Evolutionary conservation across 2,888 invertebrate genomes (phyloP).

Genomic region (Acanthosepion esculentum): DNA sequence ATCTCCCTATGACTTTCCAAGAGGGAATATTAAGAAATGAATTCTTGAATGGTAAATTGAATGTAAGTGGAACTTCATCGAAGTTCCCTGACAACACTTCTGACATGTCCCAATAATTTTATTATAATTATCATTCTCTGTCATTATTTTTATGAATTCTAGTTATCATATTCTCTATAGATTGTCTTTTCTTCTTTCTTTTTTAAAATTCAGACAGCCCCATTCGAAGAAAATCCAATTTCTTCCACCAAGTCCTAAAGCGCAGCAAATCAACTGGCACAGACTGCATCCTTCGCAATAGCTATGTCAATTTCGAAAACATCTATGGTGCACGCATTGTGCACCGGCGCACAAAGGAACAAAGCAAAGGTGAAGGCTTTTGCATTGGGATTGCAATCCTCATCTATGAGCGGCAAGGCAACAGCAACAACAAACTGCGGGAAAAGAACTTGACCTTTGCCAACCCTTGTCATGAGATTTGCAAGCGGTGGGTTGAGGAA

Average conservation of each 20-base stretch:
- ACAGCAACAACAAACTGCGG: constrained; percentile 57
- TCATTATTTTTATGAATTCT: too few species aligned
- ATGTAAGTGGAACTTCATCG: too few species aligned
- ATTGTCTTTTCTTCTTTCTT: neutral
- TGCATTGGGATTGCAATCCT: constrained; percentile 37
- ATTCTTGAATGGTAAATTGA: too few species aligned
- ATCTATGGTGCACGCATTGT: constrained; percentile 23
- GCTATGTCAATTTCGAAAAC: constrained; percentile 39
- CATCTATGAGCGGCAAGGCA: neutral
- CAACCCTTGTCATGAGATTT: constrained; percentile 66
- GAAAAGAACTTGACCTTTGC: constrained; percentile 63
- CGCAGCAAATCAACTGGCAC: constrained; percentile 25
- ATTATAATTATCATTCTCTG: too few species aligned
- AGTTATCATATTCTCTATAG: too few species aligned
- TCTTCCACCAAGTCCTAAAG: constrained; percentile 25
- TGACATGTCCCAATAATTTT: too few species aligned
- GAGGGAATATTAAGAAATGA: too few species aligned
- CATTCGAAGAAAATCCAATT: constrained; percentile 5
- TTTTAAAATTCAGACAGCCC: constrained; percentile 14
- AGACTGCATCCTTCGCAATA: neutral
- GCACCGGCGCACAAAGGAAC: constrained; percentile 39
- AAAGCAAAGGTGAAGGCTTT: neutral
- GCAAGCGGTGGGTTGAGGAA: constrained; percentile 60
- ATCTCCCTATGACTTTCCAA: too few species aligned
- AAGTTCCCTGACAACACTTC: too few species aligned